Base-by-base conservation (phyloP, 1,140 invertebrate species). In the Drosophila murphyi region DNA sequence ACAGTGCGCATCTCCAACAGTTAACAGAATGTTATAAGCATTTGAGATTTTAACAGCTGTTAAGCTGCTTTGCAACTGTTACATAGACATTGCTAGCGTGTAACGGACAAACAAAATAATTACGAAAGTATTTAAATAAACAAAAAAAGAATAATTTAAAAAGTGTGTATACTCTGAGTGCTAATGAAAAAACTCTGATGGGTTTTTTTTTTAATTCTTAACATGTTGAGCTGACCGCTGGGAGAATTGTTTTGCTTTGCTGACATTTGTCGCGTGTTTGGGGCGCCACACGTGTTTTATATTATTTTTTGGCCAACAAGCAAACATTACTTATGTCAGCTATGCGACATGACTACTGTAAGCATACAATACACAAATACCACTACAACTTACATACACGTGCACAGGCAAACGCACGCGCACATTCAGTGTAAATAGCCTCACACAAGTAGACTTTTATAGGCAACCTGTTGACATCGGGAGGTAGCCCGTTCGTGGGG, bases 381-480 rank as follows among this genome's bases (percentile, higher is more conserved):
- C 64, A 50, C 65, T 57, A 55, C 72, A 72, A 64, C 68, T 55
- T 54, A 72, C 28, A 39, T 37, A 54, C 67, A 62, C 56, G 47
- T 61, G 39, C 55, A 72, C 51, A 52, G n/a, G 35, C 68, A 65
- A 45, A 77, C 52, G 60, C 37, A 60, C 20, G 45, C 63, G 35
- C 74, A 65, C 37, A 48, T 35, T 37, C 6, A 51, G 61, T 47
- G 57, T 72, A 62, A 67, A 67, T 35, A 61, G 20, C 20, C 37
- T 10, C 5, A 43, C 35, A 68, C 50, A 61, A 37, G 47, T 34
- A 60, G 20, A 52, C 35, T 37, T 45, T 45, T 48, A 50, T 20
- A 52, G 82, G 79, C 83, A 88, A 88, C 83, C 83, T 88, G 83
- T 88, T 88, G 83, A 88, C 83, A 89, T 72, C 80, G 52, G 70